phyloP scores from a whole-genome alignment of 2,113 vertebrate species.

The Phalacrocorax brasilianus region DNA sequence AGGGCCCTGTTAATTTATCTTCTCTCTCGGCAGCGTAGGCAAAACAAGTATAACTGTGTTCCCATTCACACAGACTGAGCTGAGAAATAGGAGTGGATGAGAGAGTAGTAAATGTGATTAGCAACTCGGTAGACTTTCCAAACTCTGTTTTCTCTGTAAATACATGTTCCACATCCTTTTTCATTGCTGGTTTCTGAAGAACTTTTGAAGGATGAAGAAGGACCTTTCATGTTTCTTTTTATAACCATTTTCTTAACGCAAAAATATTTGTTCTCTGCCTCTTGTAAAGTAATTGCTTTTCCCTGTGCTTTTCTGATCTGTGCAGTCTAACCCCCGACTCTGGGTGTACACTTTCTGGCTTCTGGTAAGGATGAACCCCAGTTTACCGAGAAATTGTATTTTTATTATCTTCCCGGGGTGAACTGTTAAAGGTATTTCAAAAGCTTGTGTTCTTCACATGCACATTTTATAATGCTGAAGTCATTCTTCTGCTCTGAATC shows the following conservation, averaged over 20 bases:
- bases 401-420: not conserved
- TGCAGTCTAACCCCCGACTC: not conserved
- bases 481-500: not conserved
- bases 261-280: not conserved
- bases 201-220: not conserved
- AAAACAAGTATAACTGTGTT: rapidly evolving
- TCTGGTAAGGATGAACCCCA: not conserved
- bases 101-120: not conserved
- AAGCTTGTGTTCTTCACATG: not conserved
- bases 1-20: not conserved
- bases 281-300: not conserved
- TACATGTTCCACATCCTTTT: not conserved
- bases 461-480: not conserved
- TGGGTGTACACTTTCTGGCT: not conserved
- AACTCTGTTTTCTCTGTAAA: not conserved
- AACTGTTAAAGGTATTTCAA: not conserved
- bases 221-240: not conserved
- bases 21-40: not conserved
- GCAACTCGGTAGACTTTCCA: not conserved
- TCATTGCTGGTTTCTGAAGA: not conserved
- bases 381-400: not conserved
- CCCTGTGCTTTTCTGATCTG: not conserved
- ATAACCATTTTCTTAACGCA: not conserved
- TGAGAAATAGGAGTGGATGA: not conserved
- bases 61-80: rapidly evolving